Evolutionary conservation across 2,888 invertebrate genomes (phyloP).

Genomic region (Geotrupes spiniger): DNA sequence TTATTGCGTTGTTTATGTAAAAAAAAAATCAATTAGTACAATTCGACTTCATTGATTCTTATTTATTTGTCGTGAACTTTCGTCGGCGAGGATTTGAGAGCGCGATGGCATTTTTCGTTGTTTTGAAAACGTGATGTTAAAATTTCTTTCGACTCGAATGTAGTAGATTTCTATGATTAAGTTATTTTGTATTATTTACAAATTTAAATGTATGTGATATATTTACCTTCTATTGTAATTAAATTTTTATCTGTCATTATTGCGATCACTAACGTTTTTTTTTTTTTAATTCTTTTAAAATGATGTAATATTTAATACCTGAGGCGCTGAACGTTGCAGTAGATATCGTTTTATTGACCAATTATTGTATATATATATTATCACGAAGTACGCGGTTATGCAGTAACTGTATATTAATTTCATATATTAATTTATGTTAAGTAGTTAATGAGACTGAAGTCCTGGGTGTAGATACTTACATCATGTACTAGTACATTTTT

Average conservation of each 20-base stretch:
- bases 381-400: too few species aligned
- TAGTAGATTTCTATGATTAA: too few species aligned
- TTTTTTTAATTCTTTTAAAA: constrained; percentile 8
- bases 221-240: constrained; percentile 5
- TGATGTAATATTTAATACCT: constrained; percentile 15
- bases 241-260: not conserved
- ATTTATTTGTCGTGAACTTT: too few species aligned
- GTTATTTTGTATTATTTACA: constrained; percentile 2
- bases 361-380: constrained; percentile 9
- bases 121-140: too few species aligned
- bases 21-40: too few species aligned
- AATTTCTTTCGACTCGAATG: too few species aligned
- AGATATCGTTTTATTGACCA: not conserved
- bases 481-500: constrained; percentile 21
- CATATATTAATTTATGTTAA: constrained; percentile 24
- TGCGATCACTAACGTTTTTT: not conserved
- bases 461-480: constrained; percentile 36
- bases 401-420: constrained; percentile 15
- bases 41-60: too few species aligned
- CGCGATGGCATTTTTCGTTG: too few species aligned
- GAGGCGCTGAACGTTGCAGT: constrained; percentile 6
- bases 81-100: too few species aligned
- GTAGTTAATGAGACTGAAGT: constrained; percentile 35
- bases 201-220: not conserved
- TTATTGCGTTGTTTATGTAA: constrained; percentile 22